Evolutionary conservation across 2,888 invertebrate species (phyloP), one percentile per base, ranked within the genome.

Genomic region (Platycheirus rosarum): DNA sequence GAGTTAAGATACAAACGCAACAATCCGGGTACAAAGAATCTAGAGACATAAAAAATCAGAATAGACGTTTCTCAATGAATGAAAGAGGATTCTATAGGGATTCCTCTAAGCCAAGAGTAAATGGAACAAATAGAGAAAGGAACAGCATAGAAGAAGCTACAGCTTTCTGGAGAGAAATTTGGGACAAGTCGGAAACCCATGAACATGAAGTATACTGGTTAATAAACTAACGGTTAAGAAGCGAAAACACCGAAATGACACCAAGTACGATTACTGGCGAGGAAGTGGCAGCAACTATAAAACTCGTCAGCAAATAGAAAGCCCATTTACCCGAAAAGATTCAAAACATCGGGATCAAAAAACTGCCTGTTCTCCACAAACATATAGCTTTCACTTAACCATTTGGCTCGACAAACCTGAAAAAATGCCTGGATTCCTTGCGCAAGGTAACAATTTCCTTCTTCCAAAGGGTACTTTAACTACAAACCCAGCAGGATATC

Each of bases 311-410:
- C 8, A 32, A 32, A 2, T 32, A 9, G 32, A 32, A 32, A 9
- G 32, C 32, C 4, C 32, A 4, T 2, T 4, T 4, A 2, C 32
- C 32, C 2, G 32, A 9, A 4, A 32, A 32, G 8, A 32, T 32
- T 9, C 32, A 32, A 7, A 32, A 32, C 8, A 9, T 32, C 2
- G 11, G 37, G 37, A 37, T 37, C n/a, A 37, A 37, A 37, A 37
- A 37, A 37, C 37, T 37, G 11, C 37, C 37, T 8, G 37, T 37
- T n/a, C 37, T 37, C n/a, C 37, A 37, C 37, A 37, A n/a, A 37
- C 11, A 11, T 37, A 37, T 37, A 37, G 37, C 37, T n/a, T n/a
- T n/a, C n/a, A n/a, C n/a, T n/a, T n/a, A n/a, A n/a, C n/a, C n/a
- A n/a, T n/a, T n/a, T 32, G 32, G 32, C 7, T 32, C 7, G 8